These are phyloP conservation scores for Crocallis elinguaria DNA, from an alignment of 2,888 invertebrate genomes.

Conservation along the genomic window DNA sequence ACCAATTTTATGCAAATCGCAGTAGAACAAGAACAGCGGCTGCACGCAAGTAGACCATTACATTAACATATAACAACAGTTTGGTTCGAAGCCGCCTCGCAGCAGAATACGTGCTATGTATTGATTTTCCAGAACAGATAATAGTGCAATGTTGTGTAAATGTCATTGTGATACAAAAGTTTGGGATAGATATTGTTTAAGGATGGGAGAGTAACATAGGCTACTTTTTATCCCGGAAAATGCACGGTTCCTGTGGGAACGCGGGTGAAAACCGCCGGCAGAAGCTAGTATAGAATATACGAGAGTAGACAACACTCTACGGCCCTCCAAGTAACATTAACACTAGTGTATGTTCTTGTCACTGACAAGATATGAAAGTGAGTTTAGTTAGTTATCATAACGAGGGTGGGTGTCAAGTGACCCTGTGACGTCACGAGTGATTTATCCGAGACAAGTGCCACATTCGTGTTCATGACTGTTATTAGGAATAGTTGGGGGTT, in stretches of 20 bases:
- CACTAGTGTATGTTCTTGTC: neutral
- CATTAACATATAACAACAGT: constrained; percentile 25
- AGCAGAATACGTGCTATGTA: too few relatives aligned
- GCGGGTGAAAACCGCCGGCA: too few relatives aligned
- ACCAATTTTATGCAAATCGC: constrained; percentile 25
- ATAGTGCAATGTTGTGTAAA: too few relatives aligned
- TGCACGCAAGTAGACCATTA: constrained; percentile 17
- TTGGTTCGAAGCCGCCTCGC: neutral
- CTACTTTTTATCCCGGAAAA: too few relatives aligned
- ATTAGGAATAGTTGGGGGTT: neutral
- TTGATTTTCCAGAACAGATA: too few relatives aligned
- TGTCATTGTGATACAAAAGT: too few relatives aligned
- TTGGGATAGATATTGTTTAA: too few relatives aligned
- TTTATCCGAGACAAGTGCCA: neutral
- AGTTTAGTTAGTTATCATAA: constrained; percentile 10
- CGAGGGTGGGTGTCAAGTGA: constrained; percentile 8
- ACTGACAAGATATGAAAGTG: constrained; percentile 3
- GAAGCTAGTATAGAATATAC: too few relatives aligned
- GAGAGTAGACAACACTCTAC: too few relatives aligned
- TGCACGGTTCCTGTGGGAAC: too few relatives aligned
- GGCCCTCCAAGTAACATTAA: too few relatives aligned
- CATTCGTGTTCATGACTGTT: neutral
- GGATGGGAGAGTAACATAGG: too few relatives aligned
- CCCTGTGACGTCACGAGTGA: constrained; percentile 7
- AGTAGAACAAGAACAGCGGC: constrained; percentile 3